phyloP scores from a whole-genome alignment of 2,888 invertebrate species.

The Acrobasis repandana region DNA sequence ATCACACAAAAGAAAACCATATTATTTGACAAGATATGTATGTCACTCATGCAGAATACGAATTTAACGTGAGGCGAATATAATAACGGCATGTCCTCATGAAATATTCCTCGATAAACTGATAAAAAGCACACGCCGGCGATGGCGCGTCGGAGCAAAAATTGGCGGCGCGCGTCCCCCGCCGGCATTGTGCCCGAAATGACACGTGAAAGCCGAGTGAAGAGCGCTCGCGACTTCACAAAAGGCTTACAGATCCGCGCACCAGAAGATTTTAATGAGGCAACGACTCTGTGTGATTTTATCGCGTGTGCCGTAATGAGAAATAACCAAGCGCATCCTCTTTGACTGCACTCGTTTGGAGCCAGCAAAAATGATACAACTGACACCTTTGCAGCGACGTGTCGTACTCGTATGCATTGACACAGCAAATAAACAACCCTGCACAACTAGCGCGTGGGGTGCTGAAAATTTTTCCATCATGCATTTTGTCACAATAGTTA shows the following conservation, averaged over 20 bases:
- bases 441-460: neutral
- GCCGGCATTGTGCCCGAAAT: slow-evolving; percentile 77
- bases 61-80: slow-evolving; percentile 51
- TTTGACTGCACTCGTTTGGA: slow-evolving; percentile 68
- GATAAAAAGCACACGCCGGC: slow-evolving; percentile 63
- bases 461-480: neutral
- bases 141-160: slow-evolving; percentile 66
- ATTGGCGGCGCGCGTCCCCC: slow-evolving; percentile 61
- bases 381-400: slow-evolving; percentile 42
- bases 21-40: slow-evolving; percentile 35
- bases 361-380: slow-evolving; percentile 65
- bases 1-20: slow-evolving; percentile 33
- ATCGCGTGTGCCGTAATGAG: slow-evolving; percentile 80
- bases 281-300: slow-evolving; percentile 82
- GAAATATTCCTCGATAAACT: slow-evolving; percentile 64
- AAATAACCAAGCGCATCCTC: slow-evolving; percentile 81
- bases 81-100: slow-evolving; percentile 51
- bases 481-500: no score
- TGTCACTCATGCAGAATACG: slow-evolving; percentile 45
- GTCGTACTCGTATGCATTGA: slow-evolving; percentile 25
- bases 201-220: slow-evolving; percentile 79
- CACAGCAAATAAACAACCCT: slow-evolving; percentile 14
- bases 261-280: slow-evolving; percentile 84
- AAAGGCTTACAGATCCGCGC: slow-evolving; percentile 82
- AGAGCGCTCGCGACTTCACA: slow-evolving; percentile 73